A percentile compares a stretch with the other conserved stretches of the same genome.
phyloP scores from a whole-genome alignment of 2,888 invertebrate genomes.

The Dryocosmus kuriphilus region DNA sequence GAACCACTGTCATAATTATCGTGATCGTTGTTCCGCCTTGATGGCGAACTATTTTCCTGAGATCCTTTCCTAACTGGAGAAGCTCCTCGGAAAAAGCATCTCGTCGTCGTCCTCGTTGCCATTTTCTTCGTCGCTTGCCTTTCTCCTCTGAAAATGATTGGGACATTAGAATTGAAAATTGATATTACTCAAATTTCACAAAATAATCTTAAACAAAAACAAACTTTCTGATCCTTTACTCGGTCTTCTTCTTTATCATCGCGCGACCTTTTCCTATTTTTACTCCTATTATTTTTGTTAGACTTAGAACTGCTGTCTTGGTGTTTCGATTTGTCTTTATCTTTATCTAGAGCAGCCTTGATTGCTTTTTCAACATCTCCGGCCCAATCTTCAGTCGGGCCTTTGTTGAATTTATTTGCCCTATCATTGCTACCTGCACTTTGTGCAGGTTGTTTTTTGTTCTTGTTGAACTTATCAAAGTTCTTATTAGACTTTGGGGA shows the following conservation, averaged over 20 bases:
- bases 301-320: slow-evolving; percentile 67
- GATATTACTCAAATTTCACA: no score
- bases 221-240: slow-evolving; percentile 75
- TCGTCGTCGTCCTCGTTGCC: slow-evolving; percentile 85
- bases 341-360: slow-evolving; percentile 86
- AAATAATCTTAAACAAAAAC: slow-evolving; percentile 1
- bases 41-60: slow-evolving; percentile 67
- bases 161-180: slow-evolving; percentile 34
- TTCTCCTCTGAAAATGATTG: slow-evolving; percentile 78
- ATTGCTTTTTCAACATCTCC: slow-evolving; percentile 89
- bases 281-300: slow-evolving; percentile 67
- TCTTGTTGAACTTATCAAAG: slow-evolving; percentile 70
- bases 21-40: slow-evolving; percentile 74
- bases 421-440: slow-evolving; percentile 72
- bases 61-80: slow-evolving; percentile 80
- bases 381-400: slow-evolving; percentile 85
- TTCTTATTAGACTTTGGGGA: slow-evolving; percentile 71
- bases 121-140: slow-evolving; percentile 74
- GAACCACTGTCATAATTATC: slow-evolving; percentile 81
- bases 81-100: slow-evolving; percentile 89
- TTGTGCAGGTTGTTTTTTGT: slow-evolving; percentile 64
- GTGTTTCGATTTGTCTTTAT: slow-evolving; percentile 80
- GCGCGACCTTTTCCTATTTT: slow-evolving; percentile 69
- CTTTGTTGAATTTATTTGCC: slow-evolving; percentile 79
- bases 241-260: slow-evolving; percentile 79